Evolutionary conservation across 2,888 invertebrate species (phyloP), one percentile per base, ranked within the genome.

Genomic region (Dryocosmus kuriphilus): DNA sequence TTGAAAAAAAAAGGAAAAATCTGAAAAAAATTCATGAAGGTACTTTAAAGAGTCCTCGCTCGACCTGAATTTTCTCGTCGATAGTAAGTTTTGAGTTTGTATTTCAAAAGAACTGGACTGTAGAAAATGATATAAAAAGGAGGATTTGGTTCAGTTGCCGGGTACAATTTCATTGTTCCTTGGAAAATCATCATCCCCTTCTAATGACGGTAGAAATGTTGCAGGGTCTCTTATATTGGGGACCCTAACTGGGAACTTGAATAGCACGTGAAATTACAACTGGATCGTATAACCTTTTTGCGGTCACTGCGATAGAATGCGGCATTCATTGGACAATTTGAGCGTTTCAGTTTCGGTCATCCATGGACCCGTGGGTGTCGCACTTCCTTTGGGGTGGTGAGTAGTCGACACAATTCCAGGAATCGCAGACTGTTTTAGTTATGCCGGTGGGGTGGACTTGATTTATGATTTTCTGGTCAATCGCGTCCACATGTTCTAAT

Each of bases 201-300:
- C 71, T 71, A 71, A 71, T 71, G 46, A 51, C 11, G 9, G 46
- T 32, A 51, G 51, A 67, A 67, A 67, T 46, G 41, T 67, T 67
- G 46, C 46, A 30, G 46, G 24, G 46, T 71, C 71, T 71, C 51
- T 71, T 67, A 27, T 46, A 65, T 65, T 65, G 30, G n/a, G 35
- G 65, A 65, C 65, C 65, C 65, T 9, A 30, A 8, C 27, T 71
- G n/a, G 19, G 27, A 51, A 24, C 46, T 67, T 71, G 61, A 60
- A 77, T 57, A 46, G 60, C 71, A 71, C 77, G 77, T 77, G 71
- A 77, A 76, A 77, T 77, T 77, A 77, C 61, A 71, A 60, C 61
- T 32, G 61, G 60, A 27, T 71, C 71, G 67, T 61, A 55, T 77
- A 73, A 61, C 60, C 41, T 77, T 71, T 77, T 77, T 77, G 71